Base-by-base conservation (phyloP, 2,888 invertebrate genomes). In the Drosophila niveifrons region DNA sequence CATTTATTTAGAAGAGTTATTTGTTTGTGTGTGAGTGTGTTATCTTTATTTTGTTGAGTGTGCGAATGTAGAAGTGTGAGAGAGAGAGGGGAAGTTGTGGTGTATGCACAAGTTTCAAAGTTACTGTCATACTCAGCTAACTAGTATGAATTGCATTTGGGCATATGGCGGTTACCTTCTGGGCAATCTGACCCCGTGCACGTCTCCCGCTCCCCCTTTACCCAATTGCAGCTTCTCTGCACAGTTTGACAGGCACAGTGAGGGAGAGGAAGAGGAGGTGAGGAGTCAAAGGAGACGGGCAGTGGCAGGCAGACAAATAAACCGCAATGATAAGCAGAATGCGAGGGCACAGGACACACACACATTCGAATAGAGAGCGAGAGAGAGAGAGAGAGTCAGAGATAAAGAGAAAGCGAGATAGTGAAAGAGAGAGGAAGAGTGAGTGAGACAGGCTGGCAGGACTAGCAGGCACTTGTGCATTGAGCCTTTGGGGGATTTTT, bases 281-380 rank as follows among this genome's bases (percentile, higher is more conserved):
- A 44, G 31, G n/a, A 53, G 53, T 4, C 9, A 11, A 13, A 41
- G 52, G 4, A 29, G 61, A 55, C 47, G 64, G 52, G 13, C 56
- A 57, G 17, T 51, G 53, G 17, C 41, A 44, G 51, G 61, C 75
- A 74, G 75, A 58, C 75, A 78, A 78, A 78, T 77, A 77, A 77
- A 75, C 78, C 77, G 77, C 77, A 77, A 77, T 78, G 77, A 77
- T 77, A 78, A 77, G 78, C 71, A 67, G 55, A 78, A 74, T 64
- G 59, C 57, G 74, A 70, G 57, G 59, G 63, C 59, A 58, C 34
- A 66, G 50, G 56, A 66, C 52, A 55, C 29, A 68, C 52, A 63
- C 17, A 50, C 50, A 47, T 29, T 55, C 31, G 31, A 23, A 43
- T 17, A 55, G 43, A 11, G 28, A 13, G 29, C 15, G 10, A 52